Base-by-base conservation (phyloP, 2,797 vertebrate species). In the Crenichthys baileyi region DNA sequence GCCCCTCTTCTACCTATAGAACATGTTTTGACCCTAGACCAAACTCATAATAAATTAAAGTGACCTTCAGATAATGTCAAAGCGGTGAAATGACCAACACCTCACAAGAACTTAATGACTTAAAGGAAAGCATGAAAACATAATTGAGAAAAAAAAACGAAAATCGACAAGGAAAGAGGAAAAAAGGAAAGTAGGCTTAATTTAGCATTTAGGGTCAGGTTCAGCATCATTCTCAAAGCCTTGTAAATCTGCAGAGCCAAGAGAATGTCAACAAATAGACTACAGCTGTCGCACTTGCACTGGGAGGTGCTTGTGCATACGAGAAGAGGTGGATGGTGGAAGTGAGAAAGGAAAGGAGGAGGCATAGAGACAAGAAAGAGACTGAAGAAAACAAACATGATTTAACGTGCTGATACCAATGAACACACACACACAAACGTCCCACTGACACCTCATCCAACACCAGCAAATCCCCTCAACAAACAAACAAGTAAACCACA, bases 221-320 rank as follows among this genome's bases (percentile, higher is more conserved):
- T 93, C 85, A 83, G 81, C 36, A 75, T 88, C 88, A 87, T 83
- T 87, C 88, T 89, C 80, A 89, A 83, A 82, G 83, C 71, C 78
- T 85, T 90, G 90, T 90, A 87, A 91, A 92, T 90, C 89, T 79
- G 81, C 82, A 76, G 82, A 86, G 77, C 12, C 0, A 48, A 72
- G 79, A 86, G 82, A 92, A 92, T 41, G 86, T 82, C 91, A 95
- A 92, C 91, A 92, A 94, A 93, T 91, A 93, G 85, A 83, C 79
- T 84, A 84, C 93, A 94, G 91, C 91, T 94, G 92, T 90, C 91
- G 89, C 82, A 79, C 85, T 87, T 79, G 55, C 72, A 82, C 7
- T 26, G 67, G 65, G 80, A 86, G 81, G 88, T 77, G 72, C 56
- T 60, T 67, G 53, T 71, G 75, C 71, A 75, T 61, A 77, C 41